phyloP scores from a whole-genome alignment of 2,888 invertebrate species.

The Platycheirus rosarum region DNA sequence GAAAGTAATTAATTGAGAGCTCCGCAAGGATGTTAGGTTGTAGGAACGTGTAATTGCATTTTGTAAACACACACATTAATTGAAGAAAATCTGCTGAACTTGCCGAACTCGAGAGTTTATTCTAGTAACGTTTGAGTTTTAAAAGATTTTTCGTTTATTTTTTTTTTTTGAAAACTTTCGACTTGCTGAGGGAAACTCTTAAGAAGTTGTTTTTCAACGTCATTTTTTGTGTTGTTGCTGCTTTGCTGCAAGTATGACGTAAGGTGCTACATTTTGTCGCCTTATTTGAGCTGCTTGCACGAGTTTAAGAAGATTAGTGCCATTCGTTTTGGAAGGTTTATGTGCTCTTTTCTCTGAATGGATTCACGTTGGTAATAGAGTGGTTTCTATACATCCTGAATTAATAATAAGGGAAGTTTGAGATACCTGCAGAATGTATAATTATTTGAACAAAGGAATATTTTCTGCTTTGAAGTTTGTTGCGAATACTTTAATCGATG shows the following conservation, averaged over 20 bases:
- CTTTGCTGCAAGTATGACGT: not conserved
- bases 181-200: not conserved
- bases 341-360: not conserved
- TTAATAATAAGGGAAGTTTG: not conserved
- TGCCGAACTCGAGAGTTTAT: slow-evolving; percentile 5
- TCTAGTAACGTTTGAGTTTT: not conserved
- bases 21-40: slow-evolving; percentile 25
- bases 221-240: not conserved
- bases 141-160: not conserved
- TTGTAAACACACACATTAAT: slow-evolving; percentile 68
- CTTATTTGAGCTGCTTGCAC: slow-evolving; percentile 9
- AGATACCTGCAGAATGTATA: too few relatives aligned
- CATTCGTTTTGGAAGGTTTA: not conserved
- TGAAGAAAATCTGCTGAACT: slow-evolving; percentile 64
- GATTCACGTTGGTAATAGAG: not conserved
- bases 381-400: not conserved
- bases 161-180: not conserved
- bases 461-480: too few relatives aligned
- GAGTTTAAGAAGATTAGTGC: slow-evolving; percentile 10
- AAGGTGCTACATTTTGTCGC: slow-evolving; percentile 12
- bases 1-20: slow-evolving; percentile 67
- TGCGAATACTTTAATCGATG: too few relatives aligned
- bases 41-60: slow-evolving; percentile 59
- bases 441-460: too few relatives aligned
- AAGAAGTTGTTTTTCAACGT: not conserved